Conservation (phyloP, 1,140 invertebrate genomes). For the Ectropis grisescens region DNA sequence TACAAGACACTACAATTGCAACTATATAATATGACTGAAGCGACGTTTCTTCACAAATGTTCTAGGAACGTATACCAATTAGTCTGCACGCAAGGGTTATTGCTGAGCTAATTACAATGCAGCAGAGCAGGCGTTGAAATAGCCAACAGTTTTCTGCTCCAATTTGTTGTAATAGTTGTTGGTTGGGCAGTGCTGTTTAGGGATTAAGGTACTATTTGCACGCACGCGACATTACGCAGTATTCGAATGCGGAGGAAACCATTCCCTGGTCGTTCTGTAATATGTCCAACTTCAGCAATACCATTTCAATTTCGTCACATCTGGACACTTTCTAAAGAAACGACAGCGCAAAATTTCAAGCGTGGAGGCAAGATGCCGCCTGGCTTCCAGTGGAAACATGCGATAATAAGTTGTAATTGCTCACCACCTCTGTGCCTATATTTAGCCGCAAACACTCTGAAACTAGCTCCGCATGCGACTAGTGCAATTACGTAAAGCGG, state of each 20-base stretch:
- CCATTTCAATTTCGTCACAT: slow-evolving; percentile 56
- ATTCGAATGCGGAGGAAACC: slow-evolving; percentile 37
- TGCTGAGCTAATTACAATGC: too few relatives aligned
- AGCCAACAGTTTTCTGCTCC: slow-evolving; percentile 14
- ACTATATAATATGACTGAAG: too few relatives aligned
- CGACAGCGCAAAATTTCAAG: slow-evolving; percentile 17
- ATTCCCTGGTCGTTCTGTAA: slow-evolving; percentile 33
- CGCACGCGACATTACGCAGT: slow-evolving; percentile 50
- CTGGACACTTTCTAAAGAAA: slow-evolving; percentile 65
- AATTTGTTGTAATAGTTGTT: slow-evolving; percentile 20
- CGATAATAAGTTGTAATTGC: slow-evolving; percentile 68
- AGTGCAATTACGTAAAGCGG: slow-evolving; percentile 68
- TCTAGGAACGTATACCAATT: too few relatives aligned
- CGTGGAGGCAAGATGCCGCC: slow-evolving; percentile 30
- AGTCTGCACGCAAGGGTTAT: too few relatives aligned
- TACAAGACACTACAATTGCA: too few relatives aligned
- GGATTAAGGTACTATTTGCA: slow-evolving; percentile 35
- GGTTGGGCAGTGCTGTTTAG: too few relatives aligned
- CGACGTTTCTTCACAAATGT: too few relatives aligned
- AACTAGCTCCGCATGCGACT: slow-evolving; percentile 58
- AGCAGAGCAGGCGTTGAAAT: too few relatives aligned
- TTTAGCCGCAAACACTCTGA: slow-evolving; percentile 61
- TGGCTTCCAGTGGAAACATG: slow-evolving; percentile 60
- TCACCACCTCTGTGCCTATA: slow-evolving; percentile 59
- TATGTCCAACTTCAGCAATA: slow-evolving; percentile 27